Base-by-base conservation (phyloP, 2,888 invertebrate genomes). In the Phyto melanocephala region DNA sequence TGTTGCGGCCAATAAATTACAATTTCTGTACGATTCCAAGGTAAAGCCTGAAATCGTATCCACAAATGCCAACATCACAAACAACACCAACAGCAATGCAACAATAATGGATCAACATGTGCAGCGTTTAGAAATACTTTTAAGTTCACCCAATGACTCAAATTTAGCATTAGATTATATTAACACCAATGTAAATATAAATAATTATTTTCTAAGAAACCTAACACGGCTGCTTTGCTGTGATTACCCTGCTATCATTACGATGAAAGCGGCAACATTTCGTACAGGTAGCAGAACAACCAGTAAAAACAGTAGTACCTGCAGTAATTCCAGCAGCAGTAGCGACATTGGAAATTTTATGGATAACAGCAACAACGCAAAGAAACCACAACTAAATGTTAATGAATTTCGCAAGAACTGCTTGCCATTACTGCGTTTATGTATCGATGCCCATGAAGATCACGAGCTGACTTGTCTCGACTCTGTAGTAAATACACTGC, bases 101-200 rank as follows among this genome's bases (percentile, higher is more conserved):
- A 10, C 76, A 68, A 7, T 85, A 84, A 62, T 76, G 15, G 81
- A 77, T 13, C 87, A 90, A 37, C 87, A 89, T 76, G 86, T 90
- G 80, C 86, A 88, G 42, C 87, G 90, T 8, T 89, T 90, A 37
- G 86, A 88, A 74, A 84, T 86, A 76, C 84, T 90, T 74, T 79
- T 90, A 65, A 86, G 85, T 8, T 72, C 86, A 65, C 85, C 86
- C 58, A 87, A 79, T 68, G 85, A 85, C 15, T 86, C 88, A 56
- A 88, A 90, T 82, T 86, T 89, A 84, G 90, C 90, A 68, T 90
- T 90, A 63, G 90, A 90, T 67, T 90, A 90, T 76, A 89, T 90
- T 8, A 89, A 86, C 72, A 90, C 90, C 15, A 90, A 90, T 87
- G 90, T 90, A 84, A 82, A 87, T 86, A 89, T 89, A 75, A 89